These are phyloP conservation scores for Microcebus murinus DNA, from an alignment of 2,113 vertebrate genomes.

Conservation along the genomic window DNA sequence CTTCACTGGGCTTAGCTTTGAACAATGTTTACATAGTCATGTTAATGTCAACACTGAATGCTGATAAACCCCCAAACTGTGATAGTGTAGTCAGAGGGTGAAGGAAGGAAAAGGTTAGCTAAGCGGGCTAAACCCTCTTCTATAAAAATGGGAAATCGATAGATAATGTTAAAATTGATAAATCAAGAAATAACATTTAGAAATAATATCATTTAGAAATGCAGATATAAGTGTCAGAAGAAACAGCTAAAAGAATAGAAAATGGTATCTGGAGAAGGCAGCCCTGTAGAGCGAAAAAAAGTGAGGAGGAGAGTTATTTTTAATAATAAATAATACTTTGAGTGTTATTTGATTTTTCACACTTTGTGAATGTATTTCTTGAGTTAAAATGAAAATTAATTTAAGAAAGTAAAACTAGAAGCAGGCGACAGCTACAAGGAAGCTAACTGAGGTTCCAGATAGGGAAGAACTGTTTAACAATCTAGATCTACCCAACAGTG, in stretches of 20 bases:
- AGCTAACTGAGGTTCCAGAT: background rate
- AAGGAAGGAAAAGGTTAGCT: background rate
- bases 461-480: background rate
- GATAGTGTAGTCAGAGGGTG: background rate
- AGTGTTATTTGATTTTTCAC: background rate
- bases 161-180: background rate
- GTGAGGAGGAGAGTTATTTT: background rate
- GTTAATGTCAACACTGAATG: background rate
- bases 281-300: background rate
- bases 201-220: background rate
- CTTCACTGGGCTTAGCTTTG: background rate
- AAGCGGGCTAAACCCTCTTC: background rate
- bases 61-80: background rate
- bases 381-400: conserved; percentile 46
- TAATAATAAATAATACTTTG: background rate
- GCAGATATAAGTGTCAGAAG: background rate
- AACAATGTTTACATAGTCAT: background rate
- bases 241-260: background rate
- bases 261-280: background rate
- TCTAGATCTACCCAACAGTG: background rate
- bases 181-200: background rate
- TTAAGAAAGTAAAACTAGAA: background rate
- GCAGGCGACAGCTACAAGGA: background rate
- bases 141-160: background rate
- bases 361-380: background rate